Base-by-base conservation (phyloP, 1,140 invertebrate species). In the Drepana arcuata region DNA sequence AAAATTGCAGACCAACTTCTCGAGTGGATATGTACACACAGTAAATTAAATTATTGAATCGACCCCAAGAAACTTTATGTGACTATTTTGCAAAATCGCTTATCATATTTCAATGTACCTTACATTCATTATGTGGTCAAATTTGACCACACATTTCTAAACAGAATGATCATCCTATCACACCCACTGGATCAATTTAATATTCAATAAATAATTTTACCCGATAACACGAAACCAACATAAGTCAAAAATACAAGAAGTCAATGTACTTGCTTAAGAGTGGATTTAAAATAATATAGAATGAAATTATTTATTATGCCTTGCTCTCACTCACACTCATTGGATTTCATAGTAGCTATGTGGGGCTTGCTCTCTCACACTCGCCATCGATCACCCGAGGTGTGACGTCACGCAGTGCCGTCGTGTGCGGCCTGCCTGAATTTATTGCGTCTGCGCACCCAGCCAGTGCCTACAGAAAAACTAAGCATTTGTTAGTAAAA, bases 351-450 rank as follows among this genome's bases (percentile, higher is more conserved):
- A 31, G n/a, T 30, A 58, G 41, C 46, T 47, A 46, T 48, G 48
- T 52, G 51, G 38, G 34, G 53, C 52, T 56, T 48, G 71, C 71
- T 72, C 65, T 27, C 52, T 79, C 62, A 41, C 45, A 53, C 66
- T 40, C 36, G 56, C 68, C 65, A 79, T 82, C 78, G 69, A 82
- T 82, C 78, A 82, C 60, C 36, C 55, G 61, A 72, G 73, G 72
- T 77, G 78, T 82, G 78, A 82, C 78, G 78, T 82, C 78, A 82
- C 66, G 78, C 72, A 70, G 74, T 59, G 78, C 71, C 78, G 60
- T 80, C 78, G 78, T 82, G 78, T 82, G 78, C 73, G 78, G 78
- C 73, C 74, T 46, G 50, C 34, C 55, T 65, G 60, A 67, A 82
- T 82, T 82, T 82, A 82, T 82, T 72, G 78, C 78, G 71, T 65